Conservation (phyloP, 2,888 invertebrate species). For the Thalpophila matura region DNA sequence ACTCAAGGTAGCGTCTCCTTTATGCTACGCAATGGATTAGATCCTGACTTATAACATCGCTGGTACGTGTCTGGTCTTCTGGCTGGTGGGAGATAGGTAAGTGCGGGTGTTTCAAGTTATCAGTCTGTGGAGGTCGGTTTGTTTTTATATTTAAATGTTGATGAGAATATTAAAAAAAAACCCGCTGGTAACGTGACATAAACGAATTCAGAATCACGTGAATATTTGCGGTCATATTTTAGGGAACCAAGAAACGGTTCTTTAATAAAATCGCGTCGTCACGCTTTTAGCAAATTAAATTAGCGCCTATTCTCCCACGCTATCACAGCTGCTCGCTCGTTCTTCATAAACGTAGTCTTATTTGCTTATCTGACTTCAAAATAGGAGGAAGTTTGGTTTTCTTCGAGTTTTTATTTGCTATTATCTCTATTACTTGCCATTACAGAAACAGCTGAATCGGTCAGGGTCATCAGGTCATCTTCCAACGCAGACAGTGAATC, state of each 20-base stretch:
- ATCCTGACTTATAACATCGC: not conserved
- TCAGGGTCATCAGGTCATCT: conserved; percentile 73
- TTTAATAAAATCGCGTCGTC: no score
- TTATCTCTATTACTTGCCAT: not conserved
- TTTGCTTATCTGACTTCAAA: no score
- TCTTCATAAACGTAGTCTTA: no score
- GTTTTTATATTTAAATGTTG: not conserved
- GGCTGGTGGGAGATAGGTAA: not conserved
- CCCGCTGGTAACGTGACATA: no score
- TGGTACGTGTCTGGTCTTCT: conserved; percentile 30
- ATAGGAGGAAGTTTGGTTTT: no score
- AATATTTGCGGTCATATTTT: no score
- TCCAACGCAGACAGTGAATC: conserved; percentile 81
- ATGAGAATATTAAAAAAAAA: no score
- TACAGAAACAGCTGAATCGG: conserved; percentile 81
- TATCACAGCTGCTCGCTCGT: no score
- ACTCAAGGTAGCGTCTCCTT: conserved; percentile 74
- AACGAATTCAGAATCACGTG: no score
- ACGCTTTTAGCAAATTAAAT: no score
- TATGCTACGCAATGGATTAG: conserved; percentile 33
- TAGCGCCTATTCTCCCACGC: no score
- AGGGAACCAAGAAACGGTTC: no score
- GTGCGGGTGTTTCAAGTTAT: not conserved
- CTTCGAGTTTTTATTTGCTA: not conserved
- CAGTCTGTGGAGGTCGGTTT: not conserved